Base-by-base conservation (phyloP, 1,140 invertebrate species). In the Drosophila paulistorum region DNA sequence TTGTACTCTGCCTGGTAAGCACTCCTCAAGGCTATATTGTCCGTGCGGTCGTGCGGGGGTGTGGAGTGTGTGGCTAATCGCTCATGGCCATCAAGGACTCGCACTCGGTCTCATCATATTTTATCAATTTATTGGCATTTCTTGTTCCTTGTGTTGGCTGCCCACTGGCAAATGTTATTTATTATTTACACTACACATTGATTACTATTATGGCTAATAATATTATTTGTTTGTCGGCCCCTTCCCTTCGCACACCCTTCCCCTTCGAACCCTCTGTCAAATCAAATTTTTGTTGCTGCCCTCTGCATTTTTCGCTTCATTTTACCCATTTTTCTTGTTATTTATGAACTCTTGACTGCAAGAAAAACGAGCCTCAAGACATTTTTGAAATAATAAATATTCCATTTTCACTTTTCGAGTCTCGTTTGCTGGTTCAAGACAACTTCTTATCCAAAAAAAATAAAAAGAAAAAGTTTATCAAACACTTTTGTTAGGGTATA, bases 151-250 rank as follows among this genome's bases (percentile, higher is more conserved):
- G 17, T 23, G 9, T 23, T 64, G 11, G 48, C 68, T 67, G 66
- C 54, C 30, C 3, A 17, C 41, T 51, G 51, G 41, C 58, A 71
- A 69, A 71, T 75, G 74, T 89, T 87, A 89, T 87, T 87, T 87
- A 87, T 87, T 87, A 87, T 87, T 84, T 87, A 84, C 80, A 84
- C 81, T 89, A 78, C 73, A 84, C 80, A 87, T 89, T 84, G 84
- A 87, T 89, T 87, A 84, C 77, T 68, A 81, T 89, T 84, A 89
- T 89, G 72, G 74, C 74, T 89, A 78, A 89, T 84, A 87, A 78
- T 89, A 87, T 87, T 89, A 84, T 89, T 80, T 74, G 68, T 71
- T 57, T 51, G 68, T 35, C n/a, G 17, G 48, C 42, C 33, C 63
- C 48, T 11, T 35, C 7, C 23, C 48, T 37, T 26, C 23, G 3